Evolutionary conservation across 2,797 vertebrate species (phyloP).

Genomic region (Muraenolepis orangiensis): DNA sequence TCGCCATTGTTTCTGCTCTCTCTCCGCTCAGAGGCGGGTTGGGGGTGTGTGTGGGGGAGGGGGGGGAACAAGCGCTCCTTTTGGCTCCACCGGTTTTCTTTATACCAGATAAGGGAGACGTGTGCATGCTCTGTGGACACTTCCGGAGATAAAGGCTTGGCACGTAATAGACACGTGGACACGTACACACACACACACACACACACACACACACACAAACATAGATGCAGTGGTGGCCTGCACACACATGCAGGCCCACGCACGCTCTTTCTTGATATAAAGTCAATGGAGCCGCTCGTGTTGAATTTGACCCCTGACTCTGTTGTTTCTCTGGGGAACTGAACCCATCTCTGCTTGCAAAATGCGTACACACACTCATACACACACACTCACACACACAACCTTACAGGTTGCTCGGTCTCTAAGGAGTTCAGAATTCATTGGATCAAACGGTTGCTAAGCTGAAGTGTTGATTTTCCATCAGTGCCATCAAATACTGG

Average conservation of each 20-base stretch:
- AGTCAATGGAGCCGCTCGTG: conserved; percentile 22
- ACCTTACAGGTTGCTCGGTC: conserved; percentile 27
- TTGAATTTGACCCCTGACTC: conserved; percentile 46
- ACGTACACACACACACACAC: conserved; percentile 4
- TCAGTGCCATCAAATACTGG: conserved; percentile 20
- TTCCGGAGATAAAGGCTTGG: conserved; percentile 35
- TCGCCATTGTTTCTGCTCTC: not conserved
- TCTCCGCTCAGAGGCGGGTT: not conserved
- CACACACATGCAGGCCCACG: conserved; percentile 1
- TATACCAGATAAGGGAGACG: not conserved
- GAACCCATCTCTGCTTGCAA: conserved; percentile 20
- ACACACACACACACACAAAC: not conserved
- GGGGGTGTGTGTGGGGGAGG: too few relatives aligned
- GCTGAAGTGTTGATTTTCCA: conserved; percentile 12
- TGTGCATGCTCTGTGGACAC: not conserved
- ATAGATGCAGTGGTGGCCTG: not conserved
- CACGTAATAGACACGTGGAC: conserved; percentile 24
- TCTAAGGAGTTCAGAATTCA: conserved; percentile 9
- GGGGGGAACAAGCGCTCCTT: not conserved
- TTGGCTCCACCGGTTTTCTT: not conserved
- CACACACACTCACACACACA: not conserved
- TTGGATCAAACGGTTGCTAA: conserved; percentile 31
- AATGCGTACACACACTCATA: not conserved
- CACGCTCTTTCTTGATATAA: conserved; percentile 30
- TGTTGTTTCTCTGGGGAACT: conserved; percentile 20